Base-by-base conservation (phyloP, 2,888 invertebrate genomes). In the Lasioglossum vierecki region DNA sequence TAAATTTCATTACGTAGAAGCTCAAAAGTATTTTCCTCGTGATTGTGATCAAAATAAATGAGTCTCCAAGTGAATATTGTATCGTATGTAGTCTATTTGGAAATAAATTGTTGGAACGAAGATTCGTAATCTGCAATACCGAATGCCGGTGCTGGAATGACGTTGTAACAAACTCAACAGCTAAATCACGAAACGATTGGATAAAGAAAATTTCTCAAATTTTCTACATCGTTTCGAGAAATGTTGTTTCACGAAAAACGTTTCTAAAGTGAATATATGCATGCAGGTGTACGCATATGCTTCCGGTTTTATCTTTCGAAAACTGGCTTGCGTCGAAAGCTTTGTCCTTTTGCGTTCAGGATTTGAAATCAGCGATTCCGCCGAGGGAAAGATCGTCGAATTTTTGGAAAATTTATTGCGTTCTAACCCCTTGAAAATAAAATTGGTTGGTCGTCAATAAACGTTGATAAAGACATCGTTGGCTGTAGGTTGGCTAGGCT, bases 401-500 rank as follows among this genome's bases (percentile, higher is more conserved):
- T 63, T 35, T 18, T 35, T 63, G 8, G 15, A 30, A 63, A 63
- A 35, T 63, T 63, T 63, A 63, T 30, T 18, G 18, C 30, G 13
- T 30, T 26, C 30, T 18, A 80, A 39, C 26, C 22, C 35, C 9
- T 41, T 70, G 63, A 72, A 4, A 75, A 60, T 63, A 78, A 76
- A 84, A 80, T 86, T 80, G n/a, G 57, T 71, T 73, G 35, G 30
- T 79, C 35, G 72, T 22, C 49, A 76, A 80, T 79, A 82, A 80
- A 88, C 53, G 76, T 81, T 82, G 80, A 76, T 74, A 87, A 86
- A 80, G 77, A 72, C 70, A 30, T 72, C 26, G 63, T 81, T 74
- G 73, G 13, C 70, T 79, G 79, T 83, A 76, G 81, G 70, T 85
- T 71, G 83, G n/a, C 74, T 72, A 60, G n/a, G 11, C 70, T 84